These are phyloP conservation scores for Pseudomyrmex concolor DNA, from an alignment of 1,140 invertebrate species.

Conservation along the genomic window DNA sequence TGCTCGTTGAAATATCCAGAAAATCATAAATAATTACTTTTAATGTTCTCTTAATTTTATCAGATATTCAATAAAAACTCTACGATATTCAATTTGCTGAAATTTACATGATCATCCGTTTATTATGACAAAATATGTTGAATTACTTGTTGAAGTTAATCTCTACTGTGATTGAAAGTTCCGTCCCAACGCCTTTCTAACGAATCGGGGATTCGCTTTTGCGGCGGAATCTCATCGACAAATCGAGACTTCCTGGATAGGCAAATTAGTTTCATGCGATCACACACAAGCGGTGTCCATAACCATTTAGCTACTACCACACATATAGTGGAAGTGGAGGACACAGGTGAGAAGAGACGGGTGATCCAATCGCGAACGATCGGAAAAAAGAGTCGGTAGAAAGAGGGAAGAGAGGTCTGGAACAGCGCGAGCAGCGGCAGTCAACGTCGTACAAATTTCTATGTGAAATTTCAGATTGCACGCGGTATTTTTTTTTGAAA, in stretches of 20 bases:
- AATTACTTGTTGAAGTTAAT: slow-evolving; percentile 40
- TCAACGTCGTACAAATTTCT: slow-evolving; percentile 84
- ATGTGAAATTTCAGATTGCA: slow-evolving; percentile 31
- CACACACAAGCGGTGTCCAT: slow-evolving; percentile 56
- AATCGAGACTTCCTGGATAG: slow-evolving; percentile 52
- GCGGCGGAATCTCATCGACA: slow-evolving; percentile 37
- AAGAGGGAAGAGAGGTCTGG: slow-evolving; percentile 77
- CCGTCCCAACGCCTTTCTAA: slow-evolving; percentile 38
- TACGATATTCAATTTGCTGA: neutral
- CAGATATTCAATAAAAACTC: neutral
- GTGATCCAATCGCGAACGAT: slow-evolving; percentile 22
- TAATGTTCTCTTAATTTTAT: neutral
- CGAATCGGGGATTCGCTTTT: slow-evolving; percentile 42
- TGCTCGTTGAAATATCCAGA: slow-evolving; percentile 35
- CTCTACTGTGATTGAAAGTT: slow-evolving; percentile 16
- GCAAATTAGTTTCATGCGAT: slow-evolving; percentile 66
- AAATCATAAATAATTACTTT: slow-evolving; percentile 8
- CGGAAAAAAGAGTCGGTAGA: slow-evolving; percentile 54
- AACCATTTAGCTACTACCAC: slow-evolving; percentile 40
- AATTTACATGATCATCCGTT: neutral
- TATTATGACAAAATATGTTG: neutral
- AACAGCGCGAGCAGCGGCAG: slow-evolving; percentile 86
- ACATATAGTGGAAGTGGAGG: neutral
- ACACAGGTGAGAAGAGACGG: slow-evolving; percentile 57
- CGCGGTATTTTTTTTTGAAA: slow-evolving; percentile 45